Conservation (phyloP, 2,113 vertebrate genomes). For the Struthidea cinerea region DNA sequence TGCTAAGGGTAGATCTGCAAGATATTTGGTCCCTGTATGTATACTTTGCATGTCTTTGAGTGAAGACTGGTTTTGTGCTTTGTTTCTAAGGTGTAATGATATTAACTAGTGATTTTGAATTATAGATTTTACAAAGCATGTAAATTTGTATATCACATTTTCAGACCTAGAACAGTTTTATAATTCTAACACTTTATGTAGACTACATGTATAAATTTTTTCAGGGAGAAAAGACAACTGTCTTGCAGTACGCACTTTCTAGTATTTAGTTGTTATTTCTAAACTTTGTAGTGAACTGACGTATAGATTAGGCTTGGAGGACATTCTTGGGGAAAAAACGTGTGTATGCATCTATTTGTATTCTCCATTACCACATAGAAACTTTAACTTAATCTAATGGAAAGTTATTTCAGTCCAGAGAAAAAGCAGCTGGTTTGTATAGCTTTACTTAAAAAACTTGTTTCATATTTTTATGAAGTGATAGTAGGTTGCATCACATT, state of each 20-base stretch:
- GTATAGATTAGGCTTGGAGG: not conserved
- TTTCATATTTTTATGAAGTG: not conserved
- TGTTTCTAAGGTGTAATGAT: not conserved
- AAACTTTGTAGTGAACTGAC: not conserved
- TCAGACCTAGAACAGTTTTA: not conserved
- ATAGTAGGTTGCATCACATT: not conserved
- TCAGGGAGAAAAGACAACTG: not conserved
- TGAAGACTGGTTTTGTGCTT: not conserved
- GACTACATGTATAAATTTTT: not conserved
- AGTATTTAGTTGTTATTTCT: not conserved
- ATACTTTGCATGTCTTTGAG: not conserved
- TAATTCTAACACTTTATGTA: not conserved
- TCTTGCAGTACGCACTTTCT: not conserved
- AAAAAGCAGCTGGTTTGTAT: not conserved
- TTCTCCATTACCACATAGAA: not conserved
- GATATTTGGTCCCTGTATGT: slow-evolving; percentile 42
- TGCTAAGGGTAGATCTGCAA: slow-evolving; percentile 47
- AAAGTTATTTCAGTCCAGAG: not conserved
- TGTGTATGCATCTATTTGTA: not conserved
- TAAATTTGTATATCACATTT: not conserved
- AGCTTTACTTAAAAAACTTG: not conserved
- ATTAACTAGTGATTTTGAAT: not conserved
- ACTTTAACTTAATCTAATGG: not conserved
- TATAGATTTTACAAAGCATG: not conserved
- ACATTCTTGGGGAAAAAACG: not conserved